Conservation (phyloP, 2,888 invertebrate species). For the Drosophila anomelani region DNA sequence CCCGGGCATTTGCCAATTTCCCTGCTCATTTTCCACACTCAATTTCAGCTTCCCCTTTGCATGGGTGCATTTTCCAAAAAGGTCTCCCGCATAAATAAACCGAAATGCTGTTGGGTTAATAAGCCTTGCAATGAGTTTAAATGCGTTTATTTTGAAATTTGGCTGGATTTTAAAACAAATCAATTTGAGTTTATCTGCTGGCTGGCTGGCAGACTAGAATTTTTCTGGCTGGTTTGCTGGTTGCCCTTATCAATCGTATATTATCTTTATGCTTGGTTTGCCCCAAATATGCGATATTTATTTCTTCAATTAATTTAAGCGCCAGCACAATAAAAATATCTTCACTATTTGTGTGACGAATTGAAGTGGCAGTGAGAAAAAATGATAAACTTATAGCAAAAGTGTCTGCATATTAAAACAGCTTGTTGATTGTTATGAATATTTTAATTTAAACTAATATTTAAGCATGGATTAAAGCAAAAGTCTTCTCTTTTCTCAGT, state of each 20-base stretch:
- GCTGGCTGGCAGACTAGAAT: conserved; percentile 3
- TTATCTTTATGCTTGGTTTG: conserved; percentile 42
- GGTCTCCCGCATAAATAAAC: conserved; percentile 20
- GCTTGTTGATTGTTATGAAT: neutral
- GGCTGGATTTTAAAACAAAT: conserved; percentile 7
- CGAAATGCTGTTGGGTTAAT: conserved; percentile 14
- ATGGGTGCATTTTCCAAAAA: conserved; percentile 5
- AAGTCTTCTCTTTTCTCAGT: neutral
- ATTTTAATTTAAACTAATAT: neutral
- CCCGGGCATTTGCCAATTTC: conserved; percentile 8
- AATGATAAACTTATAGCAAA: neutral
- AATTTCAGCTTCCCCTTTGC: conserved; percentile 7
- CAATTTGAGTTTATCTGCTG: conserved; percentile 4
- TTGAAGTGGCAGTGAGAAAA: neutral
- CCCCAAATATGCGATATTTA: conserved; percentile 36
- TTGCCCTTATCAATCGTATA: conserved; percentile 37
- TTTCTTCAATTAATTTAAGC: conserved; percentile 57
- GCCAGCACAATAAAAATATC: conserved; percentile 38
- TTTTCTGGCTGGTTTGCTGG: conserved; percentile 8
- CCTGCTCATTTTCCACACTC: conserved; percentile 11
- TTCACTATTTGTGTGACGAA: conserved; percentile 15
- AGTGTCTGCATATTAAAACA: neutral
- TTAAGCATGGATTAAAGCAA: neutral
- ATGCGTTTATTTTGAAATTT: conserved; percentile 5
- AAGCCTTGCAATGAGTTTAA: conserved; percentile 17